A percentile compares a stretch with the other conserved stretches of the same genome.
Conservation (phyloP, 2,888 invertebrate genomes). For the Drosophila vallismaia region DNA sequence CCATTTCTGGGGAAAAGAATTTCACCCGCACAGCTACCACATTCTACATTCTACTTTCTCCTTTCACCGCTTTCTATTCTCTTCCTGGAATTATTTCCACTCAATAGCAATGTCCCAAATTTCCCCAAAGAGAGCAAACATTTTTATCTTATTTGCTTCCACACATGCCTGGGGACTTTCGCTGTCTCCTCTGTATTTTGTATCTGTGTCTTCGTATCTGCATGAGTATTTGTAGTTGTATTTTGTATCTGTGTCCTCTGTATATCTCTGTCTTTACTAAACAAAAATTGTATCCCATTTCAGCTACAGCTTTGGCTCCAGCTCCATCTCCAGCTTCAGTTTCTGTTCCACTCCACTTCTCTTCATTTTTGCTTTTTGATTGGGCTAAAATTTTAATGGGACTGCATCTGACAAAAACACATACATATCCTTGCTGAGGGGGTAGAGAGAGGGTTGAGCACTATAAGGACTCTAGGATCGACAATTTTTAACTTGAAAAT, state of each 20-base stretch:
- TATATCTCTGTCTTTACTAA: constrained; percentile 3
- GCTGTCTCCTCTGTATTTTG: not conserved
- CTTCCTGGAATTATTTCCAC: constrained; percentile 10
- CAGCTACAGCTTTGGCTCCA: not conserved
- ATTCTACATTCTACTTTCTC: not conserved
- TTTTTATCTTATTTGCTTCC: constrained; percentile 27
- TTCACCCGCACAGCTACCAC: not conserved
- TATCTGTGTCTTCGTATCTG: not conserved
- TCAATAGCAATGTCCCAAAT: constrained; percentile 19
- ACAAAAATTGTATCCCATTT: constrained; percentile 20
- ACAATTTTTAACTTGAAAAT: constrained; percentile 1
- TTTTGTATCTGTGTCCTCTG: not conserved
- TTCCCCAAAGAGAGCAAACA: constrained; percentile 26
- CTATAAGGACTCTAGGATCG: constrained; percentile 1
- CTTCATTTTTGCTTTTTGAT: constrained; percentile 15
- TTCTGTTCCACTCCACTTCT: constrained; percentile 3
- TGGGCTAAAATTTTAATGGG: constrained; percentile 28
- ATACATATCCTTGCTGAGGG: not conserved
- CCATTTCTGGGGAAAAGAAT: not conserved
- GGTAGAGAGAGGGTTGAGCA: not conserved
- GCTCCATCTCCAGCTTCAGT: constrained; percentile 3
- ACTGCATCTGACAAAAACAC: constrained; percentile 27
- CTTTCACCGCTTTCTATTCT: not conserved
- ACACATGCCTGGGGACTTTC: constrained; percentile 20
- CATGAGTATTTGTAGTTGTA: not conserved